Evolutionary conservation across 2,888 invertebrate genomes (phyloP).

Genomic region (Muschampia plurimacula): DNA sequence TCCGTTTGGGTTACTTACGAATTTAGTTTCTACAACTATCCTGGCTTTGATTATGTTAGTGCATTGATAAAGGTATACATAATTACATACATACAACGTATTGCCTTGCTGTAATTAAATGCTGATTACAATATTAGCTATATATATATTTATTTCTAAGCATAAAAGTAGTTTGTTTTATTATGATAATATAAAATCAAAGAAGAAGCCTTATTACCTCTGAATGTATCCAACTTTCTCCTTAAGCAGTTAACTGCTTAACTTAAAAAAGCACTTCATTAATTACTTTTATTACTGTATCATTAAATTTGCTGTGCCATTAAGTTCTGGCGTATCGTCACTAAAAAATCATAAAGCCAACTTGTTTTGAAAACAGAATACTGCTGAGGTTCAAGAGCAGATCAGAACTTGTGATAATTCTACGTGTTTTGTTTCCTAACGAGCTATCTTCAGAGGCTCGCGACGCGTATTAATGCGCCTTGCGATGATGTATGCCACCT

Average conservation of each 20-base stretch:
- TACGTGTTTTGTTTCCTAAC: conserved; percentile 35
- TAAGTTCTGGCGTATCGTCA: not conserved
- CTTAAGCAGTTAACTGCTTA: too few relatives aligned
- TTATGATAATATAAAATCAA: not conserved
- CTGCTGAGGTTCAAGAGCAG: conserved; percentile 14
- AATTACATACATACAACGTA: not conserved
- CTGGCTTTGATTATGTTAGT: conserved; percentile 19
- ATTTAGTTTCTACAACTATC: conserved; percentile 29
- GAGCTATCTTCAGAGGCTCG: conserved; percentile 28
- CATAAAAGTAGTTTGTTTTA: not conserved
- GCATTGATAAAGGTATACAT: conserved; percentile 4
- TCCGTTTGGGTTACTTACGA: conserved; percentile 58
- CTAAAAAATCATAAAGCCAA: not conserved
- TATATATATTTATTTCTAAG: not conserved
- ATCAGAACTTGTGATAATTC: conserved; percentile 26
- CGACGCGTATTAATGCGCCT: conserved; percentile 33
- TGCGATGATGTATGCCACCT: conserved; percentile 38
- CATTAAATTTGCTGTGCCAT: not conserved
- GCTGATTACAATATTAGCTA: not conserved
- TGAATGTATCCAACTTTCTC: too few relatives aligned
- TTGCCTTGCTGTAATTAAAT: conserved; percentile 24
- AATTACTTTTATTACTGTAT: too few relatives aligned
- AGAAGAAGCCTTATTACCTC: not conserved
- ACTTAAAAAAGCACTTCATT: too few relatives aligned
- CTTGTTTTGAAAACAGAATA: conserved; percentile 17